phyloP scores from a whole-genome alignment of 2,113 vertebrate species.

The Glareola pratincola region DNA sequence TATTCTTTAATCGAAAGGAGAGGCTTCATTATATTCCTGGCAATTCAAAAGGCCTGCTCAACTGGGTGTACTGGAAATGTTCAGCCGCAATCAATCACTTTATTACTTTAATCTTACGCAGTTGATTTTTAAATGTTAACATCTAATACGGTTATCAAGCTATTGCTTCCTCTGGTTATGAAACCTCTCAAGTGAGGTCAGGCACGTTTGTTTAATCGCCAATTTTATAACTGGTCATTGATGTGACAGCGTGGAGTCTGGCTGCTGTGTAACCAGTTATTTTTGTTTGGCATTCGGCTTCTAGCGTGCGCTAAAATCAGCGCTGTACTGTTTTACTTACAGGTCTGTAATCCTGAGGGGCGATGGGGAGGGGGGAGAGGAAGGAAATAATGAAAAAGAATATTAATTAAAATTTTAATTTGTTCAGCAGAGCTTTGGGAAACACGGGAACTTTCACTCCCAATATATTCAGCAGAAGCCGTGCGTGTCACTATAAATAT shows the following conservation, averaged over 20 bases:
- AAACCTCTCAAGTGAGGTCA: neutral
- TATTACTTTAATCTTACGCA: neutral
- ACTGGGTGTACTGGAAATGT: neutral
- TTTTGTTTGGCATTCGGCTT: neutral
- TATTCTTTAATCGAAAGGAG: neutral
- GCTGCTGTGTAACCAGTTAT: neutral
- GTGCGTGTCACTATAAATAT: neutral
- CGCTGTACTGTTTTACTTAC: neutral
- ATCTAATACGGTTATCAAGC: neutral
- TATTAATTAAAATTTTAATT: neutral
- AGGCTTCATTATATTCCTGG: neutral
- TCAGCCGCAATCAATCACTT: neutral
- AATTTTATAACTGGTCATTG: neutral
- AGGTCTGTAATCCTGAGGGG: neutral
- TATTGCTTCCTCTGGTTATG: neutral
- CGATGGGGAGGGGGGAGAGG: accelerated
- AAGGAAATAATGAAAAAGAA: neutral
- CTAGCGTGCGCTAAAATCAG: accelerated
- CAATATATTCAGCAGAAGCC: neutral
- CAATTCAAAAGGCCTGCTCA: neutral
- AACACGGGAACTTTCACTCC: neutral
- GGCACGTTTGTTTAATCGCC: neutral
- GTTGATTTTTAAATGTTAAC: neutral
- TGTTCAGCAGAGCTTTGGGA: neutral
- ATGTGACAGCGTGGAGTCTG: neutral